Evolutionary conservation across 1,140 invertebrate species (phyloP), one percentile per base, ranked within the genome.

Genomic region (Drosophila auraria): DNA sequence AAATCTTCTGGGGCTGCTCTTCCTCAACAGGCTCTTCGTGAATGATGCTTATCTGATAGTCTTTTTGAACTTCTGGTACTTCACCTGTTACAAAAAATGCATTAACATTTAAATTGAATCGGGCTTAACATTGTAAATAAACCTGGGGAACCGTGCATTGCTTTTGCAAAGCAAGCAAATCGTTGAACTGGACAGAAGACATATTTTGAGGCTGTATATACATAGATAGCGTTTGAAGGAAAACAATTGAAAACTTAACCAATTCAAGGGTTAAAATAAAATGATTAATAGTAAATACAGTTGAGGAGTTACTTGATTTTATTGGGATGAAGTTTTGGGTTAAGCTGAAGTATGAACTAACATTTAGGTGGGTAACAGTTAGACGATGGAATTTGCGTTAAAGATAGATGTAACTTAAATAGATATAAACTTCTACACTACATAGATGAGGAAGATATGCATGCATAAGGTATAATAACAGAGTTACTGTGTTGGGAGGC

Each of bases 21-120:
- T 91, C 79, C 33, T 90, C 81, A 54, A 80, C 58, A 5, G 83
- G 86, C 45, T 92, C 83, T 59, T 92, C 91, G 47, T 91, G 86
- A 27, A 92, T 82, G n/a, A 92, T 62, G 58, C 61, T 92, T 33
- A 92, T 83, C 25, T 80, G 54, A 80, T 92, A 92, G 77, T 91
- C 83, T 69, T 90, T 73, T 30, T 92, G 80, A 65, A 83, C 76
- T 38, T 87, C 75, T 63, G 76, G 69, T 77, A 69, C 72, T 78
- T 92, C 84, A 87, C 91, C 91, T 92, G 80, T 80, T 77, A 63
- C 72, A 36, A 82, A 82, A 83, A 76, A 89, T 71, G 66, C 59
- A 60, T 63, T 38, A 33, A 50, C 47, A 50, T 42, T 63, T 78
- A 66, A 75, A 57, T 78, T 23, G 62, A 72, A 53, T 56, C 45